phyloP scores from a whole-genome alignment of 2,797 vertebrate species.

The Lates japonicus region DNA sequence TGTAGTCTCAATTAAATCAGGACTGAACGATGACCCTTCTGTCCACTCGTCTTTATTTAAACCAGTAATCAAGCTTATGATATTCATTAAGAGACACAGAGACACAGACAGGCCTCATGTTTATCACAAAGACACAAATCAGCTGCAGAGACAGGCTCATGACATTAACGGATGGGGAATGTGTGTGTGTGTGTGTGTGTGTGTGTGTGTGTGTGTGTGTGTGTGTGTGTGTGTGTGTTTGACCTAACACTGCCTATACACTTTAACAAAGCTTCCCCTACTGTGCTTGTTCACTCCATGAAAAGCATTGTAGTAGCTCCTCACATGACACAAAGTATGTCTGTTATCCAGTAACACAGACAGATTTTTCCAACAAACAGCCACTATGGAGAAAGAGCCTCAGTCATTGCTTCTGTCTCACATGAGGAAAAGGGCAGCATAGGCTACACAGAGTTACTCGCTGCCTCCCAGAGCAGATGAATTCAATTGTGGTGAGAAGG shows the following conservation, averaged over 20 bases:
- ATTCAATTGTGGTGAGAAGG: constrained; percentile 35
- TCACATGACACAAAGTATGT: constrained; percentile 42
- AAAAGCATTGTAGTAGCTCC: constrained; percentile 36
- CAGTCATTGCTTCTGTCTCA: constrained; percentile 22
- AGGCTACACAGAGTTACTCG: constrained; percentile 35
- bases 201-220: constrained; percentile 17
- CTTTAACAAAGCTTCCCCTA: constrained; percentile 39
- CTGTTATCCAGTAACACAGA: constrained; percentile 24
- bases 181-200: constrained; percentile 5
- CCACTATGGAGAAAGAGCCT: constrained; percentile 12
- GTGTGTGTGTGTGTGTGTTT: neutral
- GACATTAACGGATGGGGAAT: constrained; percentile 29
- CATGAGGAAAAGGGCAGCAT: constrained; percentile 40
- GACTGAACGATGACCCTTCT: constrained; percentile 31
- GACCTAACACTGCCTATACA: neutral
- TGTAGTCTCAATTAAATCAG: constrained; percentile 23
- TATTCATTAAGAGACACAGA: constrained; percentile 69
- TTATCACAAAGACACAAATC: constrained; percentile 56
- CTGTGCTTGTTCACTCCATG: constrained; percentile 56
- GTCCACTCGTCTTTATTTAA: constrained; percentile 40
- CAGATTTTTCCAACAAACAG: constrained; percentile 36
- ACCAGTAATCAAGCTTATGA: constrained; percentile 45
- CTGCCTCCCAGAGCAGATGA: constrained; percentile 40
- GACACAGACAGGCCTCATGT: constrained; percentile 53
- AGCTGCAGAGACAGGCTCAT: constrained; percentile 16